phyloP scores from a whole-genome alignment of 2,113 vertebrate genomes.

The Lota lota region DNA sequence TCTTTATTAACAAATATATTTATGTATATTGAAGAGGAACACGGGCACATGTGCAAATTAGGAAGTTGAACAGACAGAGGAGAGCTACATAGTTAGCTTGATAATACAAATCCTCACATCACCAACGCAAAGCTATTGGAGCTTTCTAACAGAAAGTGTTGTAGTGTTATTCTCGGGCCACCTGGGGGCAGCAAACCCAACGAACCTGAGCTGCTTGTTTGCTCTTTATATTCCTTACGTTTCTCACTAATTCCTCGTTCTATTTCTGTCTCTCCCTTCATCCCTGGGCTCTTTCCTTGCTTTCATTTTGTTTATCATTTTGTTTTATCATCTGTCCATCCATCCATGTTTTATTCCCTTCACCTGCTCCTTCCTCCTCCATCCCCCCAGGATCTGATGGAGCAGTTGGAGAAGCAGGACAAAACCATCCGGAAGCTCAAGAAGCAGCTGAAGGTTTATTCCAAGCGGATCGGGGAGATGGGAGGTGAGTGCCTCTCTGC shows the following conservation, averaged over 20 bases:
- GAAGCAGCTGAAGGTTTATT: slow-evolving; percentile 97
- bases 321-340: background rate
- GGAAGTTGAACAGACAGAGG: background rate
- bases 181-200: slow-evolving; percentile 17
- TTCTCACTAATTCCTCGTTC: background rate
- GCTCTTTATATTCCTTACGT: slow-evolving; percentile 22
- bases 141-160: slow-evolving; percentile 2
- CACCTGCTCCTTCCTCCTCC: background rate
- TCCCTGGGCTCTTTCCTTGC: background rate
- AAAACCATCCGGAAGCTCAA: slow-evolving; percentile 98
- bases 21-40: background rate
- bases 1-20: slow-evolving; percentile 24
- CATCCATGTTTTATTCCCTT: background rate
- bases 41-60: background rate
- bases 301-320: slow-evolving; percentile 6
- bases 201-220: background rate
- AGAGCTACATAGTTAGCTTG: background rate
- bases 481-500: slow-evolving; percentile 80
- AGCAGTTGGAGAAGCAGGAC: slow-evolving; percentile 97
- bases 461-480: slow-evolving; percentile 96
- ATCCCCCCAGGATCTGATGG: slow-evolving; percentile 88
- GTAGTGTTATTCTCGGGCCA: slow-evolving; percentile 10
- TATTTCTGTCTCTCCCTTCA: slow-evolving; percentile 1
- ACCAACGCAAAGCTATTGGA: background rate
- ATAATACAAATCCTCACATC: background rate